Percentiles rank a stretch among this genome's conserved stretches.
Conservation (phyloP, 2,113 vertebrate genomes). For the Columba livia region DNA sequence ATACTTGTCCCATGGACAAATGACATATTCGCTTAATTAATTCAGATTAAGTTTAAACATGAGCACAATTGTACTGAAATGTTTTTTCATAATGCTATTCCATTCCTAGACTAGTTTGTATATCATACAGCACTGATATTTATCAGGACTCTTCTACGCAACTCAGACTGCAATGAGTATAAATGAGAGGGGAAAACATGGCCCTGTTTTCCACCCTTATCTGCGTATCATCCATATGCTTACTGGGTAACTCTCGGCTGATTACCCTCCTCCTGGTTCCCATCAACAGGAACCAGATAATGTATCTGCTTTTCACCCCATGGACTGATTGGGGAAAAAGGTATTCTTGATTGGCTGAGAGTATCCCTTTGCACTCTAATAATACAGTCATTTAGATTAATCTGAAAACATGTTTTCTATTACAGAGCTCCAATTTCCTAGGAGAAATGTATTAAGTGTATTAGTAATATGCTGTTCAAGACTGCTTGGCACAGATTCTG, state of each 20-base stretch:
- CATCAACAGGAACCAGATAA: slow-evolving; percentile 22
- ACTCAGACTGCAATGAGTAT: neutral
- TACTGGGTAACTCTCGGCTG: neutral
- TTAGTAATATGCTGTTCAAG: neutral
- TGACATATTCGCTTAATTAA: neutral
- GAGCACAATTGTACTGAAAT: neutral
- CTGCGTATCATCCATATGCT: neutral
- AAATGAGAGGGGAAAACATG: neutral
- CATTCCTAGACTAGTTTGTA: neutral
- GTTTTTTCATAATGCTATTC: neutral
- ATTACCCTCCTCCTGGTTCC: slow-evolving; percentile 5
- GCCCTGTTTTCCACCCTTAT: neutral
- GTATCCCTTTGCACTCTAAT: neutral
- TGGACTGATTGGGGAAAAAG: neutral
- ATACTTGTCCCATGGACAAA: neutral
- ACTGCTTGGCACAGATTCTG: neutral
- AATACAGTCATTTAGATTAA: neutral
- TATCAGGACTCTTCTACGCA: neutral
- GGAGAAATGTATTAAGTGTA: neutral
- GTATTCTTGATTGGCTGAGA: neutral
- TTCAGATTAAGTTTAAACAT: neutral
- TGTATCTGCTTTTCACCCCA: neutral
- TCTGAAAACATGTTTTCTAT: slow-evolving; percentile 17
- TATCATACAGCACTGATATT: accelerated
- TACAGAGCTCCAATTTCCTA: neutral